Evolutionary conservation across 2,888 invertebrate species (phyloP), one percentile per base, ranked within the genome.

Genomic region (Tromatobia lineatoria): DNA sequence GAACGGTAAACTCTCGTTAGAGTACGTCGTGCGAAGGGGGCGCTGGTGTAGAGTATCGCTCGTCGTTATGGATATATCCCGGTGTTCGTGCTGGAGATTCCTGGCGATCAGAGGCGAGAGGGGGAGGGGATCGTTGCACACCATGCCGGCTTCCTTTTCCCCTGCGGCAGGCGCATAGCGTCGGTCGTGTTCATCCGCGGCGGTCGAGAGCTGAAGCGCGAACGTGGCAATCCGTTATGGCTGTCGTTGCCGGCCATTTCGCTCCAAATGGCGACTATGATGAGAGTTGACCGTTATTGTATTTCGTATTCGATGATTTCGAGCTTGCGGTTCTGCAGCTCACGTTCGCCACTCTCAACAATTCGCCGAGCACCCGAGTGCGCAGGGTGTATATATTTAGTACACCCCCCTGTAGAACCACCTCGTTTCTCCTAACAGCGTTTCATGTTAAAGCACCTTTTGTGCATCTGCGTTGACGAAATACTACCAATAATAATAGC

Each of bases 241-340:
- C 79, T 82, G 79, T 84, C 83, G 85, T 86, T 83, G 81, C 81
- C 83, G 86, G 83, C 82, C 79, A 86, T 84, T 84, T 84, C 83
- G 81, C 57, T 82, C 59, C 79, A 74, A 86, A 86, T 84, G 80
- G 81, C 77, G 79, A 84, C 83, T 75, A 84, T 83, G 81, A 86
- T 76, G 86, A 78, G 80, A 71, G 75, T 77, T 50, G 69, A 83
- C 76, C 76, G 80, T 82, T 81, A 75, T 81, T 75, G 84, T 66
- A 78, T 84, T 84, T 84, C 71, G 81, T 70, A 84, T 84, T 84
- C 78, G 81, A 84, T 84, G 84, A 84, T 84, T 84, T 71, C 84
- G 75, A 81, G 81, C 81, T 50, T 71, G 64, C 42, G 76, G 54
- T 71, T 75, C 57, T 45, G 42, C 52, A 11, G 64, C 57, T n/a